phyloP scores from a whole-genome alignment of 2,113 vertebrate genomes.

The Fulmarus glacialis region DNA sequence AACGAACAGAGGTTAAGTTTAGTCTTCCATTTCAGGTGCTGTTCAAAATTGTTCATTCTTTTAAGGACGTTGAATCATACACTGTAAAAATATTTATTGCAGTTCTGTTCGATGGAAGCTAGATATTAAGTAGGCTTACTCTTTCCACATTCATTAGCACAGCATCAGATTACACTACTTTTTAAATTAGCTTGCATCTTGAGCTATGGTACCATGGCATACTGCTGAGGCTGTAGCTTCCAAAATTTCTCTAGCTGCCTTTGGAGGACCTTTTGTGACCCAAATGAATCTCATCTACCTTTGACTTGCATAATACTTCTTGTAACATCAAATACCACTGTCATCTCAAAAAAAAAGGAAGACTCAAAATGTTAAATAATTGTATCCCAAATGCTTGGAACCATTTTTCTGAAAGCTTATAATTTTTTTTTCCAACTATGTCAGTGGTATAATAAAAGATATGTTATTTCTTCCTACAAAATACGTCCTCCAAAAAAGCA shows the following conservation, averaged over 20 bases:
- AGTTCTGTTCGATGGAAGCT: background rate
- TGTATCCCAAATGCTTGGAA: accelerated
- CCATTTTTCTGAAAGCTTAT: background rate
- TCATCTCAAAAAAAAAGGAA: background rate
- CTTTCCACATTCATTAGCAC: background rate
- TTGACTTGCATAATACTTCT: background rate
- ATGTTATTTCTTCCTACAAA: background rate
- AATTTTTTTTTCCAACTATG: background rate
- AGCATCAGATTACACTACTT: background rate
- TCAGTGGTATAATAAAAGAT: background rate
- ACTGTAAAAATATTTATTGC: background rate
- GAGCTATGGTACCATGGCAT: accelerated
- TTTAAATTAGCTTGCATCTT: background rate
- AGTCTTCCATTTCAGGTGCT: background rate
- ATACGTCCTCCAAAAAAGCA: accelerated
- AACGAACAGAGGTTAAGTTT: background rate
- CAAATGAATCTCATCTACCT: background rate
- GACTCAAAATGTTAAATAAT: background rate
- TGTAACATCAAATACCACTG: background rate
- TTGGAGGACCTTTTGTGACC: background rate
- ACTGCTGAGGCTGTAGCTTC: background rate
- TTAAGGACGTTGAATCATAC: background rate
- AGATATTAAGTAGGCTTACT: background rate
- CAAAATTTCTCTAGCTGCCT: background rate
- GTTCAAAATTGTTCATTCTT: background rate